A percentile compares a stretch with the other conserved stretches of the same genome.
These are phyloP conservation scores for Drosophila murphyi DNA, from an alignment of 1,140 invertebrate genomes.

Conservation along the genomic window DNA sequence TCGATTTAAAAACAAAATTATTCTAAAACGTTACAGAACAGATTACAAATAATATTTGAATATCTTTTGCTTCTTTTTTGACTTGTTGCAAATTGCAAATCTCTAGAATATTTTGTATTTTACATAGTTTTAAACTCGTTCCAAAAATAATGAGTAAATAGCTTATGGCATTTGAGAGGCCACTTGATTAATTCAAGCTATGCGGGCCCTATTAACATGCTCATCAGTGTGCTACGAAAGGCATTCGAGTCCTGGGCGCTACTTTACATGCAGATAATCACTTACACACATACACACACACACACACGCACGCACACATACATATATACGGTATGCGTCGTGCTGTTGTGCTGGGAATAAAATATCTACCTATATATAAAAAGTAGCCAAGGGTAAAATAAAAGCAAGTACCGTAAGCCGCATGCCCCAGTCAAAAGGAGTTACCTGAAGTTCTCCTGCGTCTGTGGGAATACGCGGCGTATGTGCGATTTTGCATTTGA, in stretches of 20 bases:
- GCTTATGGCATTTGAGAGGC: too few species aligned
- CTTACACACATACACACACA: slow-evolving; percentile 42
- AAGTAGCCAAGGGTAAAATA: slow-evolving; percentile 79
- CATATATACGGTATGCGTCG: slow-evolving; percentile 2
- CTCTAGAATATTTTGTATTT: too few species aligned
- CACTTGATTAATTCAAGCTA: neutral
- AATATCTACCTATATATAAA: slow-evolving; percentile 67
- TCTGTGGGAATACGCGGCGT: slow-evolving; percentile 74
- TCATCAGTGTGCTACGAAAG: slow-evolving; percentile 13
- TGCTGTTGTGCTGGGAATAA: slow-evolving; percentile 68
- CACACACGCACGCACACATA: neutral
- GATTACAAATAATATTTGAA: too few species aligned
- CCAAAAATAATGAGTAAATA: too few species aligned
- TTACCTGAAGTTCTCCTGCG: slow-evolving; percentile 61
- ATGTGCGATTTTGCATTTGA: slow-evolving; percentile 59
- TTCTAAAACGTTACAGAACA: too few species aligned
- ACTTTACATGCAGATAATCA: slow-evolving; percentile 72
- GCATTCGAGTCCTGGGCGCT: slow-evolving; percentile 24
- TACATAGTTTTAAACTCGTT: too few species aligned
- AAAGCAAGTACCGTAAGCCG: slow-evolving; percentile 67
- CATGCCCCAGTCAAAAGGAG: slow-evolving; percentile 56
- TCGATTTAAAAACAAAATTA: too few species aligned
- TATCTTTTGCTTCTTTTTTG: too few species aligned
- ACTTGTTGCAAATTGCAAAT: too few species aligned
- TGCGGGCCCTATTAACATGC: slow-evolving; percentile 17